A percentile compares a stretch with the other conserved stretches of the same genome.
Conservation (phyloP, 2,113 vertebrate species). For the Ameiurus melas region DNA sequence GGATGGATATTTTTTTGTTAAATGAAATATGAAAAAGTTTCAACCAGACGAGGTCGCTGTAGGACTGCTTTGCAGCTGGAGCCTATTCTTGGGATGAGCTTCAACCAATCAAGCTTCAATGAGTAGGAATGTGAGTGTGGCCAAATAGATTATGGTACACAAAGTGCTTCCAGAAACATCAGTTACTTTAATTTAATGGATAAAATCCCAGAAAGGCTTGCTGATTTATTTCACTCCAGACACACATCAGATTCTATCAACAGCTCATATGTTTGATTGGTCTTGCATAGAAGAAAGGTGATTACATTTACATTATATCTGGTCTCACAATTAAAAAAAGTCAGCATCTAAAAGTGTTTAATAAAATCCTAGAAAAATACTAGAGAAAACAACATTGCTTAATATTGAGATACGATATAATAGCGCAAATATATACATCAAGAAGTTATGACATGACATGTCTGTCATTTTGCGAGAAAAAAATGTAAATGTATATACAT, state of each 20-base stretch:
- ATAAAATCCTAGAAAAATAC: neutral
- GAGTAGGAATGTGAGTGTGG: neutral
- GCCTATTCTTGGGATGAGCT: neutral
- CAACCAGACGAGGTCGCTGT: conserved; percentile 19
- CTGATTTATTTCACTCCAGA: conserved; percentile 16
- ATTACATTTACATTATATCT: conserved; percentile 7
- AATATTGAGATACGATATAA: conserved; percentile 12
- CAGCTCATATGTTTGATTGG: conserved; percentile 4
- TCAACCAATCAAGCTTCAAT: neutral
- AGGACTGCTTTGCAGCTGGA: neutral
- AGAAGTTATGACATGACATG: conserved; percentile 5
- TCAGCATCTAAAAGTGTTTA: neutral
- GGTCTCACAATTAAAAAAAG: neutral
- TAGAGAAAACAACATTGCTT: neutral
- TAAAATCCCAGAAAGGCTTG: neutral
- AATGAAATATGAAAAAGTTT: too few relatives aligned
- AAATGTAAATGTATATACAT: conserved; percentile 37
- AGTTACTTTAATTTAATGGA: neutral
- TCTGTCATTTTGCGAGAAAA: conserved; percentile 13
- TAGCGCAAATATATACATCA: conserved; percentile 12
- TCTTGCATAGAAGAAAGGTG: conserved; percentile 16
- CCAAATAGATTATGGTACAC: neutral
- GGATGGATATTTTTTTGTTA: neutral
- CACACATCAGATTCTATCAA: conserved; percentile 15
- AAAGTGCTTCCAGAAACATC: neutral